phyloP scores from a whole-genome alignment of 2,113 vertebrate genomes.

The Cavia porcellus region DNA sequence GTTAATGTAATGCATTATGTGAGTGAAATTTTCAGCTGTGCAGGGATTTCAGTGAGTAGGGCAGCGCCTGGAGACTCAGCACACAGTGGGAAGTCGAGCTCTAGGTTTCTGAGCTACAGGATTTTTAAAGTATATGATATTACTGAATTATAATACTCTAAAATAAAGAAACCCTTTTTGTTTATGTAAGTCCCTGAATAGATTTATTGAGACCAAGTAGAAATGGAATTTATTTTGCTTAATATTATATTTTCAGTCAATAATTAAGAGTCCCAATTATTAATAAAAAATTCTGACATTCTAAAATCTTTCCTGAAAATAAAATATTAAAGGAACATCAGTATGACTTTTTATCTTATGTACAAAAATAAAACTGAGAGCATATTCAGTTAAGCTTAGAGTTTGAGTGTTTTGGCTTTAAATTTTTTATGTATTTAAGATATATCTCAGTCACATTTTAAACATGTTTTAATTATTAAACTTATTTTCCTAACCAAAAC shows the following conservation, averaged over 20 bases:
- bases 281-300: neutral
- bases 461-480: constrained; percentile 8
- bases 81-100: neutral
- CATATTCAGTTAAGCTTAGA: neutral
- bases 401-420: neutral
- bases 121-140: neutral
- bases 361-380: neutral
- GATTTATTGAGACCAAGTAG: neutral
- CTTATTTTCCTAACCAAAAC: neutral
- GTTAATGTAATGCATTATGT: neutral
- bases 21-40: neutral
- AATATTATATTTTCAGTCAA: neutral
- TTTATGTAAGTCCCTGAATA: neutral
- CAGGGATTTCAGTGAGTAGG: neutral
- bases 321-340: constrained; percentile 17
- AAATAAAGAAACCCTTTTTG: neutral
- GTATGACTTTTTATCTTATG: neutral
- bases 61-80: neutral
- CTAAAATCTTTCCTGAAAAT: neutral
- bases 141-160: neutral
- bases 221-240: neutral
- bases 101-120: neutral
- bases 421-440: neutral
- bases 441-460: neutral
- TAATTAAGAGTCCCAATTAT: neutral